A percentile compares a stretch with the other conserved stretches of the same genome.
Evolutionary conservation across 1,140 invertebrate species (phyloP).

Genomic region (Heliconius hewitsoni): DNA sequence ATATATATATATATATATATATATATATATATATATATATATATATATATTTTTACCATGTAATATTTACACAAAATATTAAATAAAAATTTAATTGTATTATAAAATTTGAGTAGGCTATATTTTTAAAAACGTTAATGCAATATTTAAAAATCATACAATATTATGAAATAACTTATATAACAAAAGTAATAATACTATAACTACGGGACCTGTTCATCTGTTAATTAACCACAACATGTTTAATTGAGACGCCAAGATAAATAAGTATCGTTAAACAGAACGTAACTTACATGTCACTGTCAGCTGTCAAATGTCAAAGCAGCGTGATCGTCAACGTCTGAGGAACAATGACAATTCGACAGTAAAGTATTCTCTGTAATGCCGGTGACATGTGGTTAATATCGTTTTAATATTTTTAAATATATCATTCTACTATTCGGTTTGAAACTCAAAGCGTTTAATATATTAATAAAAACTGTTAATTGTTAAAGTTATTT

Average conservation of each 20-base stretch:
- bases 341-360: not conserved
- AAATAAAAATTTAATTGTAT: no score
- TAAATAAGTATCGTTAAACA: constrained; percentile 7
- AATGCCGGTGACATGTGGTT: constrained; percentile 29
- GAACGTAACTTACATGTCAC: constrained; percentile 13
- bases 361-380: constrained; percentile 37
- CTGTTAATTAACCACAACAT: no score
- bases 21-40: no score
- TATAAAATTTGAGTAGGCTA: no score
- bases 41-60: no score
- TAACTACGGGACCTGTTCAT: no score
- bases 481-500: constrained; percentile 18
- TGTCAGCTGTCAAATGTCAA: constrained; percentile 25
- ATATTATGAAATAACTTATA: no score
- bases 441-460: constrained; percentile 23
- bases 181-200: no score
- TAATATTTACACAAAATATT: no score
- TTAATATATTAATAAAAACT: constrained; percentile 24
- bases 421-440: constrained; percentile 33
- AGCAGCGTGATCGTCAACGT: not conserved
- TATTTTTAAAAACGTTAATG: no score
- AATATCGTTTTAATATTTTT: constrained; percentile 21
- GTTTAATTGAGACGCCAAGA: not conserved
- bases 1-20: no score
- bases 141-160: no score